Conservation (phyloP, 2,797 vertebrate species). For the Thalassophryne amazonica region DNA sequence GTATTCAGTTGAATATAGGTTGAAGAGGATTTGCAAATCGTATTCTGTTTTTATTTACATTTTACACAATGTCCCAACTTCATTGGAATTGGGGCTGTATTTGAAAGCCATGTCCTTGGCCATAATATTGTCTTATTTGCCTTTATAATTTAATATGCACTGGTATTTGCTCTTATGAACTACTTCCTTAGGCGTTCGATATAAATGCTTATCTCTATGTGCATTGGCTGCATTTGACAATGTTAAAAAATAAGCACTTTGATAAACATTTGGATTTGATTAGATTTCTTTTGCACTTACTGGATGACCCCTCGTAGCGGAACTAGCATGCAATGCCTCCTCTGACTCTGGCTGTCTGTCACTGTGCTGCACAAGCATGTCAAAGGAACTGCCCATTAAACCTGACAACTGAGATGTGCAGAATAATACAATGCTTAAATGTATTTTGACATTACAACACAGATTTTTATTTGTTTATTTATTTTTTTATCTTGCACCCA, state of each 20-base stretch:
- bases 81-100: too few relatives aligned
- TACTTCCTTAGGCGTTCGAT: slow-evolving; percentile 32
- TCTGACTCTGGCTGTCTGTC: slow-evolving; percentile 53
- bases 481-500: slow-evolving; percentile 38
- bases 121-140: slow-evolving; percentile 21
- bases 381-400: slow-evolving; percentile 31
- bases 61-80: too few relatives aligned
- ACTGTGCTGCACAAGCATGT: slow-evolving; percentile 64
- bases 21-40: too few relatives aligned
- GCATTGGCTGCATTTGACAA: slow-evolving; percentile 15
- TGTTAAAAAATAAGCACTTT: neutral
- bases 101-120: slow-evolving; percentile 15
- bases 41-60: too few relatives aligned
- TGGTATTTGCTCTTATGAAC: slow-evolving; percentile 36
- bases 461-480: slow-evolving; percentile 24
- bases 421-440: too few relatives aligned
- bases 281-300: slow-evolving; percentile 15
- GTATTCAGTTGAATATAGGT: too few relatives aligned
- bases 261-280: slow-evolving; percentile 6
- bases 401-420: slow-evolving; percentile 2
- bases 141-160: slow-evolving; percentile 23
- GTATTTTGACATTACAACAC: neutral
- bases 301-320: slow-evolving; percentile 25
- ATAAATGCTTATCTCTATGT: neutral
- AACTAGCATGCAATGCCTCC: slow-evolving; percentile 64